Evolutionary conservation across 1,140 invertebrate species (phyloP).

Genomic region (Drosophila persimilis): DNA sequence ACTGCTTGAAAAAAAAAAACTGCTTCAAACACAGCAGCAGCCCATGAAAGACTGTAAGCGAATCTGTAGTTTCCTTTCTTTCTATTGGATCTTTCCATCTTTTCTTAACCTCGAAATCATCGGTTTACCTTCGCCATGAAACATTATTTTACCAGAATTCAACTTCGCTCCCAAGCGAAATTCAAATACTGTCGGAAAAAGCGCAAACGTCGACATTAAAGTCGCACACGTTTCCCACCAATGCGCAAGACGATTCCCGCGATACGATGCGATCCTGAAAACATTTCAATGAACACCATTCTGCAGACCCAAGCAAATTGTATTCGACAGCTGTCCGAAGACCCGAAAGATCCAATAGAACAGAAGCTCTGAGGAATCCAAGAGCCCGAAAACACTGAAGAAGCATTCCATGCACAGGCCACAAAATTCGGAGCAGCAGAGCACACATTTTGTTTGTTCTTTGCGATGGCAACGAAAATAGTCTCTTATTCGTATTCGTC

Average conservation of each 20-base stretch:
- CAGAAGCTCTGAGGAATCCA: not conserved
- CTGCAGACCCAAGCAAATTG: constrained; percentile 39
- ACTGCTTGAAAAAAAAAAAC: no score
- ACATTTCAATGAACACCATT: constrained; percentile 12
- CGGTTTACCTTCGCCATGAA: no score
- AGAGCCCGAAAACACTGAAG: not conserved
- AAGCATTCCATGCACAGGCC: constrained; percentile 7
- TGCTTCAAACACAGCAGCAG: no score
- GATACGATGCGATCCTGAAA: constrained; percentile 10
- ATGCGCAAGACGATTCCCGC: constrained; percentile 20
- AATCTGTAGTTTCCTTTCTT: no score
- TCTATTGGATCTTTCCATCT: no score
- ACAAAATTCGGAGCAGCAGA: not conserved
- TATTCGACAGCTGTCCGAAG: constrained; percentile 13
- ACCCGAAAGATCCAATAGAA: not conserved
- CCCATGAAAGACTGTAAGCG: no score
- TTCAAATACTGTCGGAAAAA: constrained; percentile 4
- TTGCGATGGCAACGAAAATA: constrained; percentile 10
- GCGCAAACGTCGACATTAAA: constrained; percentile 8
- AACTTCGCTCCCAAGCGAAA: not conserved
- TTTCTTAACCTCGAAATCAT: no score
- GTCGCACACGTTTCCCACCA: constrained; percentile 18
- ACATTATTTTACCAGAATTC: no score
- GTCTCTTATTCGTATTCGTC: constrained; percentile 5
- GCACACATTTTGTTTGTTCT: no score